Percentiles rank a stretch among this genome's conserved stretches.
phyloP scores from a whole-genome alignment of 2,888 invertebrate genomes.

The Copidosoma aretas region DNA sequence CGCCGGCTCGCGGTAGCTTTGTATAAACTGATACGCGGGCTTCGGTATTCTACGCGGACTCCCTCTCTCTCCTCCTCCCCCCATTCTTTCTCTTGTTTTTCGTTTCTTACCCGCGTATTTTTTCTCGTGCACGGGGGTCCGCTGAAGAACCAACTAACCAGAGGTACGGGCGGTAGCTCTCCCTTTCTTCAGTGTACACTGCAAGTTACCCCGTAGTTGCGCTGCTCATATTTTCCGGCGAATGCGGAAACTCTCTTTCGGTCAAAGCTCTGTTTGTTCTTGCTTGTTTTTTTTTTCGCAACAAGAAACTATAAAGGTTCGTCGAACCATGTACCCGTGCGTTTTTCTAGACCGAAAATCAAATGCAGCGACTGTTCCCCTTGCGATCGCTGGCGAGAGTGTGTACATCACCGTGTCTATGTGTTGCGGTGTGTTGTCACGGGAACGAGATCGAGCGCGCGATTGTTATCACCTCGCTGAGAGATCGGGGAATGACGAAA shows the following conservation, averaged over 20 bases:
- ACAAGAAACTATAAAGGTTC: no score
- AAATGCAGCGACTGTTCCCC: no score
- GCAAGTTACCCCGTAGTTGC: no score
- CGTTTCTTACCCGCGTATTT: neutral
- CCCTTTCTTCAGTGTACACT: neutral
- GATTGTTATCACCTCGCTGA: slow-evolving; percentile 17
- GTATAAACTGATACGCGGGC: slow-evolving; percentile 32
- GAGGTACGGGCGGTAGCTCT: no score
- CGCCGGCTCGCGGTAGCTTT: slow-evolving; percentile 12
- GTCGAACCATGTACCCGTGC: no score
- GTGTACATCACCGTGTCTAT: no score
- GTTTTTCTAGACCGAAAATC: no score
- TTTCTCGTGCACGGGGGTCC: neutral
- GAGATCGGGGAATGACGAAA: slow-evolving; percentile 13
- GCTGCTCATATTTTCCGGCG: no score
- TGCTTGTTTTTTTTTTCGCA: no score
- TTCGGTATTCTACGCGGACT: slow-evolving; percentile 20
- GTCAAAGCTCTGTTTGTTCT: no score
- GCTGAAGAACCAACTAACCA: slow-evolving; percentile 26
- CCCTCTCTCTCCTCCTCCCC: neutral
- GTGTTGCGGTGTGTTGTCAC: no score
- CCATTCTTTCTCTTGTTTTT: neutral
- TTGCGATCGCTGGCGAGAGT: slow-evolving; percentile 1
- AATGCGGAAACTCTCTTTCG: no score
- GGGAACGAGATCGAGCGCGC: neutral